Evolutionary conservation across 2,113 vertebrate species (phyloP).

Genomic region (Grus americana): DNA sequence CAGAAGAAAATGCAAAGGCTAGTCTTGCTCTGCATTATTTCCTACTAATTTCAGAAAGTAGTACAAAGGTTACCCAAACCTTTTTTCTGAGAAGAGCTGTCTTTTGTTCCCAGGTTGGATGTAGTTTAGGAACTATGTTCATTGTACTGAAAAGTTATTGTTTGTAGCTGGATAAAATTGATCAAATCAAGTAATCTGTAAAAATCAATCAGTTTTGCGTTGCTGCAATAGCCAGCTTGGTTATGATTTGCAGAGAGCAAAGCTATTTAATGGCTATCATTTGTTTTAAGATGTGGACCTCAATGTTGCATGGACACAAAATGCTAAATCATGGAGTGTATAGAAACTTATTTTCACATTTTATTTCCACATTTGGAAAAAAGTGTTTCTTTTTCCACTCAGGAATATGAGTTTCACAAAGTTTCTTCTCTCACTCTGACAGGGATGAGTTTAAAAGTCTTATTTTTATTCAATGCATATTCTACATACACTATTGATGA

Average conservation of each 20-base stretch:
- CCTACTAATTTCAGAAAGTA: neutral
- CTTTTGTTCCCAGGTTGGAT: neutral
- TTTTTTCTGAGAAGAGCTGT: neutral
- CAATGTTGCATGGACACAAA: neutral
- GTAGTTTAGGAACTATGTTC: neutral
- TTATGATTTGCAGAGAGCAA: neutral
- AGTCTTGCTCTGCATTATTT: neutral
- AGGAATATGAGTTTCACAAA: neutral
- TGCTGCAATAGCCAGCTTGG: neutral
- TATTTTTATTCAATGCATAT: neutral
- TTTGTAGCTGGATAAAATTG: neutral
- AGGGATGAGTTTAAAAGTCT: neutral
- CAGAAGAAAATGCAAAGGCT: neutral
- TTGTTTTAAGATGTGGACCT: neutral
- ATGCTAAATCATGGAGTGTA: neutral
- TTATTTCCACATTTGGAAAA: neutral
- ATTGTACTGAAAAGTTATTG: neutral
- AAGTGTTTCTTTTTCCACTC: neutral
- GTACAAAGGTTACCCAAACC: neutral
- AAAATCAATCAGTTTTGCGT: neutral
- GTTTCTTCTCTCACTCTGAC: neutral
- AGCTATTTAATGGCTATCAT: neutral
- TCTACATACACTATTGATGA: neutral
- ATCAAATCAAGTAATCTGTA: neutral
- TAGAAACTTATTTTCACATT: neutral